A percentile compares a stretch with the other conserved stretches of the same genome.
Evolutionary conservation across 1,140 invertebrate genomes (phyloP).

Genomic region (Hermetia illucens): DNA sequence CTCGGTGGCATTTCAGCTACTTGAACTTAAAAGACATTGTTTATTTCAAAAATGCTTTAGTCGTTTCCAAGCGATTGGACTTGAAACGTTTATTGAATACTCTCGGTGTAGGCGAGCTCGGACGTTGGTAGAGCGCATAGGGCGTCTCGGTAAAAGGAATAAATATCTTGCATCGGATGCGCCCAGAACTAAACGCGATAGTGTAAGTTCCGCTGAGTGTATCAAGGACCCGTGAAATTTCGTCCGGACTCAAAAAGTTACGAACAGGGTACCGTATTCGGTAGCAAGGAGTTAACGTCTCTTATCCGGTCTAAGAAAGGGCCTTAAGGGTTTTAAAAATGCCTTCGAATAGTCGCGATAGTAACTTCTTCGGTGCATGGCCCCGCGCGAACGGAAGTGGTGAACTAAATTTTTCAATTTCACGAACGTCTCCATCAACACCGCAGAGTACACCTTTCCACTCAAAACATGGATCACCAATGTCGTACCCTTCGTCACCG

Average conservation of each 20-base stretch:
- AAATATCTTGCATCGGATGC: no score
- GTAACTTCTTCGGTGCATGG: neutral
- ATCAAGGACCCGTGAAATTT: no score
- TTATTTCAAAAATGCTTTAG: neutral
- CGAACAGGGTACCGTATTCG: neutral
- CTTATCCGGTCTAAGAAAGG: no score
- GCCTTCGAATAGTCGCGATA: neutral
- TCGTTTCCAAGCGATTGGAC: no score
- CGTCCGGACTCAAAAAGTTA: no score
- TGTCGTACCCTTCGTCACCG: neutral
- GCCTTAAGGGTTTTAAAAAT: conserved; percentile 4
- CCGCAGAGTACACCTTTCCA: neutral
- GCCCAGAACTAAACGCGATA: no score
- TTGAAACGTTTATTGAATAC: no score
- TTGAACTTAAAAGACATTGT: conserved; percentile 2
- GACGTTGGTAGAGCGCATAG: no score
- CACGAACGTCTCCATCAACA: neutral
- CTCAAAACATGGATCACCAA: conserved; percentile 1
- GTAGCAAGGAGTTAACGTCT: no score
- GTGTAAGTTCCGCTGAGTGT: no score
- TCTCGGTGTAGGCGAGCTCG: neutral
- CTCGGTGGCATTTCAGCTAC: neutral
- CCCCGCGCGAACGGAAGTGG: no score
- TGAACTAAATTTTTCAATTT: neutral
- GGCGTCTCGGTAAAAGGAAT: no score